Evolutionary conservation across 2,888 invertebrate genomes (phyloP), one percentile per base, ranked within the genome.

Genomic region (Agrochola circellaris): DNA sequence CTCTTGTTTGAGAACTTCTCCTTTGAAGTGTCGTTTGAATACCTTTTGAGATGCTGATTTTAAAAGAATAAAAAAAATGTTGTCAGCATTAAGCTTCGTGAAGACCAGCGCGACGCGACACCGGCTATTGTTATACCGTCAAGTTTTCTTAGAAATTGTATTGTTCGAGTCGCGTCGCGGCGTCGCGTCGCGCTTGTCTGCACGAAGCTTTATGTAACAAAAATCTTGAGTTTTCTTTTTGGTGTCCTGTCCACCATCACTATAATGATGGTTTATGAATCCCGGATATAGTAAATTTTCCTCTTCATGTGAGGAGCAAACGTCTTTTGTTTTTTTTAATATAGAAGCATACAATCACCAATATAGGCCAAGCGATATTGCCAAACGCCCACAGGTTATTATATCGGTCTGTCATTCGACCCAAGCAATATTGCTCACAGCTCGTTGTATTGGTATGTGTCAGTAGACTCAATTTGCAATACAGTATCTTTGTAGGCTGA

Each of bases 41-140:
- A 66, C 54, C 61, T 77, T 78, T 81, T 67, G 61, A 58, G 61
- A 81, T 45, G 71, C 42, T 78, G 79, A 78, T 78, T 83, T 58
- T 13, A 65, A 56, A 62, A 74, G 38, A 23, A 66, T 3, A 74
- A 23, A 54, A 64, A 56, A 65, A n/a, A 64, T 30, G 38, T 9
- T 45, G 45, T 11, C 48, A 48, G 48, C 20, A 23, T 73, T 74
- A n/a, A n/a, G n/a, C n/a, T n/a, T n/a, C n/a, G n/a, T n/a, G n/a
- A n/a, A n/a, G n/a, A n/a, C n/a, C n/a, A n/a, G n/a, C n/a, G n/a
- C n/a, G n/a, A n/a, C n/a, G n/a, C n/a, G n/a, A n/a, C n/a, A n/a
- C n/a, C n/a, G n/a, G n/a, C n/a, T n/a, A n/a, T n/a, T n/a, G n/a
- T n/a, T n/a, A n/a, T n/a, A n/a, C n/a, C n/a, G n/a, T n/a, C n/a